A percentile compares a stretch with the other conserved stretches of the same genome.
These are phyloP conservation scores for Drosophila triauraria DNA, from an alignment of 1,140 invertebrate species.

Conservation along the genomic window DNA sequence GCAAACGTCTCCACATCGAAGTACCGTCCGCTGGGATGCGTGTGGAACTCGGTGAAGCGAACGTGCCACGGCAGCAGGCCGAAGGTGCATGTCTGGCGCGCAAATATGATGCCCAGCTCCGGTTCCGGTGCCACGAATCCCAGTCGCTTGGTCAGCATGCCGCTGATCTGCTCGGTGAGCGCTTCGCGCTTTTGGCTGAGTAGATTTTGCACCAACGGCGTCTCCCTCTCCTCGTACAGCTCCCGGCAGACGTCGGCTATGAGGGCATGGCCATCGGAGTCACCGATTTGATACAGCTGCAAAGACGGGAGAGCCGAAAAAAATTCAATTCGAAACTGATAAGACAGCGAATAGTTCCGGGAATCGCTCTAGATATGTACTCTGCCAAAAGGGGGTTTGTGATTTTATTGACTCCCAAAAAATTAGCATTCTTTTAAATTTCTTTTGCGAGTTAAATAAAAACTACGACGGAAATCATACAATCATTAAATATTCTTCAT, in stretches of 20 bases:
- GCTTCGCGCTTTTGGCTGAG: slow-evolving; percentile 56
- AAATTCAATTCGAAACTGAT: slow-evolving; percentile 40
- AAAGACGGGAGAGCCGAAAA: slow-evolving; percentile 2
- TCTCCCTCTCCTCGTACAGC: slow-evolving; percentile 53
- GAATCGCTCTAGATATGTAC: slow-evolving; percentile 12
- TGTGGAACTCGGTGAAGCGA: slow-evolving; percentile 81
- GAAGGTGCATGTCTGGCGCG: slow-evolving; percentile 66
- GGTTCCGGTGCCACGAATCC: slow-evolving; percentile 60
- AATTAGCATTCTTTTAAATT: too few relatives aligned
- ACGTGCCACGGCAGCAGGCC: slow-evolving; percentile 80
- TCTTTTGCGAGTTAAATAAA: too few relatives aligned
- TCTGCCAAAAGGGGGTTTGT: neutral
- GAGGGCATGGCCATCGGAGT: slow-evolving; percentile 66
- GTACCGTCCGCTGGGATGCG: slow-evolving; percentile 58
- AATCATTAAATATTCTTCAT: neutral
- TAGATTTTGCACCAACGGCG: slow-evolving; percentile 52
- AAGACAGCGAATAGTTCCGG: slow-evolving; percentile 45
- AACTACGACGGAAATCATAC: neutral
- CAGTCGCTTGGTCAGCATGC: slow-evolving; percentile 54
- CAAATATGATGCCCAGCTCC: slow-evolving; percentile 75
- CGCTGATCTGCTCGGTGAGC: slow-evolving; percentile 57
- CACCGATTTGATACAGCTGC: slow-evolving; percentile 67
- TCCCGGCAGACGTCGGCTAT: slow-evolving; percentile 77
- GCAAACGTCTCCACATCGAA: slow-evolving; percentile 66
- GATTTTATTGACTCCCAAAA: neutral